Evolutionary conservation across 2,113 vertebrate genomes (phyloP), one percentile per base, ranked within the genome.

Genomic region (Mungos mungo): DNA sequence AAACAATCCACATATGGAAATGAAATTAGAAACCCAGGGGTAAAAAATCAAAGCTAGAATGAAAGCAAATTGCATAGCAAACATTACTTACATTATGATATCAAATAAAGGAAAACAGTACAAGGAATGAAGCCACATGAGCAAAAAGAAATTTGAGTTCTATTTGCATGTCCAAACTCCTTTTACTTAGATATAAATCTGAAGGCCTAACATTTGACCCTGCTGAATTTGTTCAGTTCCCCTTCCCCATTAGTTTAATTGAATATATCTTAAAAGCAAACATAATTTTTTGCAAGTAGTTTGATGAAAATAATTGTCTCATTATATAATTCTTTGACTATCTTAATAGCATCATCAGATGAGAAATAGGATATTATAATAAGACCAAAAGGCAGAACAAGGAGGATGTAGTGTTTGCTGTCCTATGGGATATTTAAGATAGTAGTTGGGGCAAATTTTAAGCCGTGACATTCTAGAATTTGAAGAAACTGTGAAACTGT

Each of bases 1-100:
- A 95, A 91, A 71, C 25, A 97, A 93, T 45, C 35, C 19, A 66
- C 63, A 95, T 71, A 84, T 77, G 68, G 79, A 92, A 95, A 90
- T 82, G 10, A 97, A 95, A 92, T 93, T 57, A 89, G 79, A 96
- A 93, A 92, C 19, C 6, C 74, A 45, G 25, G 33, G 83, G 47
- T 0, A 27, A 45, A 91, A 88, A n/a, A 21, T 89, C 72, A 89
- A 84, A 93, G 66, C n/a, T 92, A 90, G 89, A 96, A 74, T 72
- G 23, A 92, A 97, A 96, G 41, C 33, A 93, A 93, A 90, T 68
- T 90, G 4, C 29, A 65, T 76, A 33, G 71, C 54, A 83, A 92
- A 88, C 5, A 88, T 93, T 93, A 63, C 18, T 89, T 93, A 85
- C n/a, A 77, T 87, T 94, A 68, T 35, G 9, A 35, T 86, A 79